Conservation (phyloP, 2,113 vertebrate genomes). For the Chaenogobius annularis region DNA sequence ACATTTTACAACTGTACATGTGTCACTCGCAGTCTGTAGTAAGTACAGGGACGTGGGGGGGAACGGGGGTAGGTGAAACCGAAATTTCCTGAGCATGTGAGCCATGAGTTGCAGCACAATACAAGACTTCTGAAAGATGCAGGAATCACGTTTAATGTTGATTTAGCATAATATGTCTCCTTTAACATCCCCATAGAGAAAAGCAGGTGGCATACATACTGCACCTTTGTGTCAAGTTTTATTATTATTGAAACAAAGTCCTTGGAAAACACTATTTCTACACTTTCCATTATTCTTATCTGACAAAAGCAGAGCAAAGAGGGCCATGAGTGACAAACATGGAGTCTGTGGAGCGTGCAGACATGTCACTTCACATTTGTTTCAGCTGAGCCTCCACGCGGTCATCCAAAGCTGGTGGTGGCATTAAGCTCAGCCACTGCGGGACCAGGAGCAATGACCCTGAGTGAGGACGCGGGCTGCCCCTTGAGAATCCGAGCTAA, state of each 20-base stretch:
- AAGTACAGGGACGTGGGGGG: no score
- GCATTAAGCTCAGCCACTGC: conserved; percentile 28
- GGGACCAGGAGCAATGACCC: conserved; percentile 41
- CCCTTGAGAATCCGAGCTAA: neutral
- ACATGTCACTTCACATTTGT: conserved; percentile 68
- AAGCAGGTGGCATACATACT: no score
- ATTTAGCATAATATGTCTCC: no score
- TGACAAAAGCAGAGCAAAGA: conserved; percentile 27
- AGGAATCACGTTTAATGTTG: no score
- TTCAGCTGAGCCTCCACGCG: conserved; percentile 44
- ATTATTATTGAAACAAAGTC: neutral
- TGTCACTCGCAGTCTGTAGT: no score
- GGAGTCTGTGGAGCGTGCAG: conserved; percentile 44
- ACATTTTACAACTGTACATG: no score
- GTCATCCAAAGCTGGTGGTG: conserved; percentile 49
- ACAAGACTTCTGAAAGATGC: no score
- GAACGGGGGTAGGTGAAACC: no score
- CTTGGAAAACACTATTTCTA: neutral
- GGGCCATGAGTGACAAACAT: conserved; percentile 30
- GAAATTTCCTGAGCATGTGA: no score
- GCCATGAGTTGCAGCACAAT: no score
- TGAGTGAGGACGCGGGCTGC: conserved; percentile 13
- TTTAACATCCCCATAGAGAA: no score
- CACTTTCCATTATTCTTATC: neutral
- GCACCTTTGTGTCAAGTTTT: neutral